Evolutionary conservation across 2,113 vertebrate species (phyloP).

Genomic region (Notothenia rossii): DNA sequence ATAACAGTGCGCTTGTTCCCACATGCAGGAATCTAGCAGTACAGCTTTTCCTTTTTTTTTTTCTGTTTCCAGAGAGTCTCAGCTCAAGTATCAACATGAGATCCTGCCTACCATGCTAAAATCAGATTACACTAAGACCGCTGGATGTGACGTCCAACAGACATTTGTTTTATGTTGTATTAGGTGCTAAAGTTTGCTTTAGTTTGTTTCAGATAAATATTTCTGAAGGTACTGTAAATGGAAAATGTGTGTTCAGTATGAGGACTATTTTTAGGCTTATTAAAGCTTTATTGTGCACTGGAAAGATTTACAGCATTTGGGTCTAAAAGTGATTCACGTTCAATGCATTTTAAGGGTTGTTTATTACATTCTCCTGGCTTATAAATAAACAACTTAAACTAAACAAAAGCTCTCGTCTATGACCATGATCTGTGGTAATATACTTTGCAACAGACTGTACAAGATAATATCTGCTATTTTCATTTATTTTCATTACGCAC

Average conservation of each 20-base stretch:
- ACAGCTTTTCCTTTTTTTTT: background rate
- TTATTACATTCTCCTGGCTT: too few relatives aligned
- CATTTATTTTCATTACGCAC: background rate
- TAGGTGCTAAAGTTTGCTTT: background rate
- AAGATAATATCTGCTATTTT: background rate
- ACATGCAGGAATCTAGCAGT: background rate
- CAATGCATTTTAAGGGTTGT: too few relatives aligned
- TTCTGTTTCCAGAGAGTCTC: conserved; percentile 1
- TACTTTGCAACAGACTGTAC: background rate
- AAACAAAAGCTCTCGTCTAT: background rate
- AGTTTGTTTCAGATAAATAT: background rate
- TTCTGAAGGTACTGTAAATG: background rate
- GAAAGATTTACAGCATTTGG: too few relatives aligned
- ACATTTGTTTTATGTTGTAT: background rate
- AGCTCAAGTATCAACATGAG: conserved; percentile 3
- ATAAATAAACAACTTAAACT: background rate
- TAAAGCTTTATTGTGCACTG: too few relatives aligned
- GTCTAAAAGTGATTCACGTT: too few relatives aligned
- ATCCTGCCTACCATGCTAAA: background rate
- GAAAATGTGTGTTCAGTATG: background rate
- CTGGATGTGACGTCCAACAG: background rate
- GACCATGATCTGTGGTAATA: background rate
- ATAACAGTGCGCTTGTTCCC: conserved; percentile 9
- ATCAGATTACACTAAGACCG: too few relatives aligned
- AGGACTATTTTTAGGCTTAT: background rate